These are phyloP conservation scores for Boleophthalmus pectinirostris DNA, from an alignment of 2,113 vertebrate genomes.

Conservation along the genomic window DNA sequence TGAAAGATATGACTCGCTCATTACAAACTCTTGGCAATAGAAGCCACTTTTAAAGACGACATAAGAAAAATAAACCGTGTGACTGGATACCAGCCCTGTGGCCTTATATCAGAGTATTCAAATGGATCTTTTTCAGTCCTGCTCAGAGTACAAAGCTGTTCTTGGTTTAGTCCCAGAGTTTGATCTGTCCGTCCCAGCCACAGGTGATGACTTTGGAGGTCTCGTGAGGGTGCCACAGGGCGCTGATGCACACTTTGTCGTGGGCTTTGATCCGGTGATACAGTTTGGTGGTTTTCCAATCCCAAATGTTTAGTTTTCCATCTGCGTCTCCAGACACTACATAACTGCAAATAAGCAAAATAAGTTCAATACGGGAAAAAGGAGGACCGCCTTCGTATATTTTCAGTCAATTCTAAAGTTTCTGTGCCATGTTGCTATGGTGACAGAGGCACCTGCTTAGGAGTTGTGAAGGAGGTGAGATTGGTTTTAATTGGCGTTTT, in stretches of 20 bases:
- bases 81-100: conserved; percentile 81
- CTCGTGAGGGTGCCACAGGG: conserved; percentile 97
- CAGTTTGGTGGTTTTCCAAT: conserved; percentile 99
- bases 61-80: conserved; percentile 47
- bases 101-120: conserved; percentile 25
- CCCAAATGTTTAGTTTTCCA: conserved; percentile 98
- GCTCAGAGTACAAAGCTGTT: not conserved
- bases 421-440: conserved; percentile 48
- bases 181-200: conserved; percentile 97
- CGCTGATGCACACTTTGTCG: conserved; percentile 97
- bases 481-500: conserved; percentile 27
- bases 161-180: conserved; percentile 88
- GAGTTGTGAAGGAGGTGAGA: conserved; percentile 17
- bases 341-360: conserved; percentile 78
- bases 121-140: conserved; percentile 11
- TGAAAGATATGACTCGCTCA: not conserved
- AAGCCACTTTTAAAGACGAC: conserved; percentile 22
- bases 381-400: conserved; percentile 12
- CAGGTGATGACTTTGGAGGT: conserved; percentile 98
- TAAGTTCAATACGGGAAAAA: not conserved
- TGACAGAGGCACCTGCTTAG: conserved; percentile 36
- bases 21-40: not conserved
- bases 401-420: conserved; percentile 24
- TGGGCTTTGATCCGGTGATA: conserved; percentile 98
- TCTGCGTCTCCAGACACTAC: conserved; percentile 99